These are phyloP conservation scores for Mactra quadrangularis DNA, from an alignment of 1,140 invertebrate species.

Conservation along the genomic window DNA sequence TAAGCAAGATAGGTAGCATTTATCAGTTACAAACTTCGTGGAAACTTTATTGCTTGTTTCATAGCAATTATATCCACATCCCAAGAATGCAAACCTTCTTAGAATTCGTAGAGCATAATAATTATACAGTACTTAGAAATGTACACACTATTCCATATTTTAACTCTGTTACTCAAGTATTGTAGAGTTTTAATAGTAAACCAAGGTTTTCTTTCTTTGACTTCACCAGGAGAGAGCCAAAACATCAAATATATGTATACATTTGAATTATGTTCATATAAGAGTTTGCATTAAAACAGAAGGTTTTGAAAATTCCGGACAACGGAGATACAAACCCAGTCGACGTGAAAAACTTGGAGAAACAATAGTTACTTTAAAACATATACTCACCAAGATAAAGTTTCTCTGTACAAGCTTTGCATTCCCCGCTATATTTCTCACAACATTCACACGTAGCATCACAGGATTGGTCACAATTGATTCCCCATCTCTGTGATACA, in stretches of 20 bases:
- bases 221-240: background rate
- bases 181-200: too few relatives aligned
- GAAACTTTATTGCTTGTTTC: too few relatives aligned
- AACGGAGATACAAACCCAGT: background rate
- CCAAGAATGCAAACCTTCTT: too few relatives aligned
- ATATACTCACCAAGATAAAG: background rate
- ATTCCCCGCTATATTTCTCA: constrained; percentile 1
- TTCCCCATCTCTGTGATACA: background rate
- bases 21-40: too few relatives aligned
- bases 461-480: background rate
- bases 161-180: too few relatives aligned
- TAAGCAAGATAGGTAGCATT: too few relatives aligned
- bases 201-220: too few relatives aligned
- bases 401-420: background rate
- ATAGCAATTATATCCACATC: too few relatives aligned
- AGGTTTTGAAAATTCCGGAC: background rate
- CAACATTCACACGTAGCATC: constrained; percentile 5
- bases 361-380: background rate
- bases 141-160: too few relatives aligned
- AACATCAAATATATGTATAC: background rate
- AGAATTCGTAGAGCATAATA: too few relatives aligned
- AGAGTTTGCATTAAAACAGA: background rate
- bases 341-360: background rate
- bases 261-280: background rate
- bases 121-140: too few relatives aligned